Conservation (phyloP, 2,888 invertebrate species). For the Acanthosepion lycidas region DNA sequence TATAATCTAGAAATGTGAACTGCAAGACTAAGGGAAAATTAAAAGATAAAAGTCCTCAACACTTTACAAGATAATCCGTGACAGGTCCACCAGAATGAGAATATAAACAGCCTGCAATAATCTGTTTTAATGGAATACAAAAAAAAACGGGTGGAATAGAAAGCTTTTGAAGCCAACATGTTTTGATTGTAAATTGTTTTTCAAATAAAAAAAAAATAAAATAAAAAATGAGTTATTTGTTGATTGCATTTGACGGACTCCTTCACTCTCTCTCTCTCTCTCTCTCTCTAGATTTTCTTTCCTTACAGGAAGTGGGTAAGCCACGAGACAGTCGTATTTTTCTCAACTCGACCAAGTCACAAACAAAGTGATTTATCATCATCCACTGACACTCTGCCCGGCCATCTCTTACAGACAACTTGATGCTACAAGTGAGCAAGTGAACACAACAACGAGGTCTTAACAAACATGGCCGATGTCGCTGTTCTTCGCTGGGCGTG, state of each 20-base stretch:
- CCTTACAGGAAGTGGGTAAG: background rate
- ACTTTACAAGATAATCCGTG: no score
- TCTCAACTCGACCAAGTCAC: conserved; percentile 33
- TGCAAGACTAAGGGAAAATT: no score
- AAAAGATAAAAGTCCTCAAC: no score
- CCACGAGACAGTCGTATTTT: background rate
- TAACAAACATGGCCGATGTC: background rate
- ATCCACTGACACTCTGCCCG: background rate
- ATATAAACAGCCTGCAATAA: background rate
- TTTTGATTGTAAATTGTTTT: conserved; percentile 11
- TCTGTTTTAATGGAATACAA: background rate
- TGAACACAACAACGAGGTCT: background rate
- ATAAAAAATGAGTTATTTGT: background rate
- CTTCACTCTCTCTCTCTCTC: no score
- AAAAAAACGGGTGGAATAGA: background rate
- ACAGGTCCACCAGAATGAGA: no score
- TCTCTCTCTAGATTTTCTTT: no score
- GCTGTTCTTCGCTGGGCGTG: background rate
- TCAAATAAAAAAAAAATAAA: background rate
- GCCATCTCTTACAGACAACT: background rate
- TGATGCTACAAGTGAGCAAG: background rate
- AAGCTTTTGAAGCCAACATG: background rate
- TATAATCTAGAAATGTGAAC: no score
- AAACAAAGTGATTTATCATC: background rate
- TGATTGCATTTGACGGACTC: background rate